Evolutionary conservation across 2,113 vertebrate genomes (phyloP).

Genomic region (Marmota flaviventris): DNA sequence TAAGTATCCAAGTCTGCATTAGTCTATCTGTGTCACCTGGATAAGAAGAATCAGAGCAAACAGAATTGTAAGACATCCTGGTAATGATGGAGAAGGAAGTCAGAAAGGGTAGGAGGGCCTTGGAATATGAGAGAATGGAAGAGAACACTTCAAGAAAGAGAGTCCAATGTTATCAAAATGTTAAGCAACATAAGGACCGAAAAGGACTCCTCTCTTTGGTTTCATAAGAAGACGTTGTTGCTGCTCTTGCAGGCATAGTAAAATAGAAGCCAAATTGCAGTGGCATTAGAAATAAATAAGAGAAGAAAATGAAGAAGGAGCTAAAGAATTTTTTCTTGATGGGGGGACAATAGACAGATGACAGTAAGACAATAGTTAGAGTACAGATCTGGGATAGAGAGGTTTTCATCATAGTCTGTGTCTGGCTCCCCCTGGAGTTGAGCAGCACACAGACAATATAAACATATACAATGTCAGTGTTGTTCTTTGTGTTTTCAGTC

Average conservation of each 20-base stretch:
- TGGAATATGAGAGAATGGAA: background rate
- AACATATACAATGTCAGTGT: fast-evolving
- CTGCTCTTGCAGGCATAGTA: background rate
- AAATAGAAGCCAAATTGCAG: background rate
- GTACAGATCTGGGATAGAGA: no score
- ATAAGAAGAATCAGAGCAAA: background rate
- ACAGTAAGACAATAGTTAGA: background rate
- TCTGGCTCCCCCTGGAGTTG: background rate
- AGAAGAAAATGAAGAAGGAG: background rate
- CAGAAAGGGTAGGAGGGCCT: background rate
- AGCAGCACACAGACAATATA: background rate
- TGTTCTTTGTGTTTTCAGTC: background rate
- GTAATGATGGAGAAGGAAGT: background rate
- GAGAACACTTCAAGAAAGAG: background rate
- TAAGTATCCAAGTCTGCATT: background rate
- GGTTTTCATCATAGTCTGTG: background rate
- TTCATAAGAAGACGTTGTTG: background rate
- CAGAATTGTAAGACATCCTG: background rate
- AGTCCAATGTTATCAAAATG: background rate
- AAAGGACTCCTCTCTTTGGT: background rate
- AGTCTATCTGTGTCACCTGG: background rate
- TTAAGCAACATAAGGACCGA: background rate
- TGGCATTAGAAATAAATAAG: background rate
- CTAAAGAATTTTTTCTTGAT: background rate
- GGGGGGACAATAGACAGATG: no score